phyloP scores from a whole-genome alignment of 2,113 vertebrate genomes.

The Poeciliopsis retropinna region DNA sequence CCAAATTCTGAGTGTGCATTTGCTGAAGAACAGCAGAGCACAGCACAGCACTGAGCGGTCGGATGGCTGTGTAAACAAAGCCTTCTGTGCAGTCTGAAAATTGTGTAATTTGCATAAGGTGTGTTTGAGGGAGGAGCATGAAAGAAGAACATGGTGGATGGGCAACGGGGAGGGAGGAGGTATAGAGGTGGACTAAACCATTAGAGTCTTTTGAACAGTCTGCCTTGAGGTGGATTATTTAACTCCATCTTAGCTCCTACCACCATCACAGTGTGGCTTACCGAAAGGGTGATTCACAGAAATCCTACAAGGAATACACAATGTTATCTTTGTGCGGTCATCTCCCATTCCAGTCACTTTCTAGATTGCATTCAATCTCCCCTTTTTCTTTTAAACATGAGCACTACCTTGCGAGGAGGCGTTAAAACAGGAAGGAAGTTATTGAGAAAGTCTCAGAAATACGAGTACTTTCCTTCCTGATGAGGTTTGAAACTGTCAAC shows the following conservation, averaged over 20 bases:
- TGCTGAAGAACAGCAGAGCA: conserved; percentile 43
- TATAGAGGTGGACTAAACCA: conserved; percentile 76
- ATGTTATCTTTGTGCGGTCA: conserved; percentile 30
- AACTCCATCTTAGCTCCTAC: conserved; percentile 61
- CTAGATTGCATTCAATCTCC: conserved; percentile 17
- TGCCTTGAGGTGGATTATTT: conserved; percentile 64
- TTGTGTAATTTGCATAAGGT: conserved; percentile 83
- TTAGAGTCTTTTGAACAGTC: conserved; percentile 69
- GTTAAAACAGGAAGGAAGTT: conserved; percentile 79
- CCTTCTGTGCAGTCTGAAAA: conserved; percentile 73
- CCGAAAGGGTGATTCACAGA: conserved; percentile 45
- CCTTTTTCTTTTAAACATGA: conserved; percentile 1
- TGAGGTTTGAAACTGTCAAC: conserved; percentile 45
- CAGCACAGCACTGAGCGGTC: conserved; percentile 56
- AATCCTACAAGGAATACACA: conserved; percentile 22
- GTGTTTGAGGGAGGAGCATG: conserved; percentile 79
- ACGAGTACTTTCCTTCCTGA: conserved; percentile 58
- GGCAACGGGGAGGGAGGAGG: conserved; percentile 55
- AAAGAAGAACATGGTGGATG: conserved; percentile 42
- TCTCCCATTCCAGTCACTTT: conserved; percentile 19
- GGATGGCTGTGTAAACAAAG: conserved; percentile 81
- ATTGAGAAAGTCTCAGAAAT: conserved; percentile 63
- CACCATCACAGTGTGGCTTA: conserved; percentile 50
- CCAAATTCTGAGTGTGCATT: conserved; percentile 49
- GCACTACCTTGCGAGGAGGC: conserved; percentile 25